Evolutionary conservation across 1,140 invertebrate genomes (phyloP), one percentile per base, ranked within the genome.

Genomic region (Drosophila melanica): DNA sequence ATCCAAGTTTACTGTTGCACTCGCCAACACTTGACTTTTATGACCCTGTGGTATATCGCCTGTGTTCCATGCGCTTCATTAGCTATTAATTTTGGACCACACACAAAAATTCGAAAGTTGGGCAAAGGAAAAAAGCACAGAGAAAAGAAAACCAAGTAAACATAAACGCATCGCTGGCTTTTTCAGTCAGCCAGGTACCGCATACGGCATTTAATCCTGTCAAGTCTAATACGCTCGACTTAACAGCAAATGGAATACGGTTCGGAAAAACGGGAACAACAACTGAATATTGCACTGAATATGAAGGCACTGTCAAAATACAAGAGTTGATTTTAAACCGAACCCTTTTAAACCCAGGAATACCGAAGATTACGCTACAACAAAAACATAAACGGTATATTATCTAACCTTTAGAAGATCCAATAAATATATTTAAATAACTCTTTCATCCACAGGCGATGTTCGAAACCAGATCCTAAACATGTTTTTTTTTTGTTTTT

Each of bases 41-140:
- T 81, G 67, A 70, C 75, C 27, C 47, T 82, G 57, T 14, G 35
- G 57, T 58, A 59, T n/a, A 68, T 68, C 44, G 66, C 35, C 74
- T 70, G 30, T 45, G 48, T 55, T 58, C 37, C 64, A 11, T 75
- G 45, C 59, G 82, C 82, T 81, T 86, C 82, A 87, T 86, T 86
- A 86, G 82, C 67, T 67, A 82, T 87, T 87, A 81, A 81, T 86
- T 87, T 79, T 60, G 63, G 47, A 27, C 30, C 30, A 62, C 18
- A 39, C 45, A 37, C 23, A 16, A 42, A 45, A 42, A 44, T 5
- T 27, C 6, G 1, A 8, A 62, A 35, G 60, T 23, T 12, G 4
- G 18, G 23, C 14, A 37, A 18, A 9, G 30, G 9, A 27, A 58
- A 44, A 53, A 23, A 23, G 2, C 0, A 23, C 2, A 23, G 20